Evolutionary conservation across 2,113 vertebrate species (phyloP).

Genomic region (Tragelaphus scriptus): DNA sequence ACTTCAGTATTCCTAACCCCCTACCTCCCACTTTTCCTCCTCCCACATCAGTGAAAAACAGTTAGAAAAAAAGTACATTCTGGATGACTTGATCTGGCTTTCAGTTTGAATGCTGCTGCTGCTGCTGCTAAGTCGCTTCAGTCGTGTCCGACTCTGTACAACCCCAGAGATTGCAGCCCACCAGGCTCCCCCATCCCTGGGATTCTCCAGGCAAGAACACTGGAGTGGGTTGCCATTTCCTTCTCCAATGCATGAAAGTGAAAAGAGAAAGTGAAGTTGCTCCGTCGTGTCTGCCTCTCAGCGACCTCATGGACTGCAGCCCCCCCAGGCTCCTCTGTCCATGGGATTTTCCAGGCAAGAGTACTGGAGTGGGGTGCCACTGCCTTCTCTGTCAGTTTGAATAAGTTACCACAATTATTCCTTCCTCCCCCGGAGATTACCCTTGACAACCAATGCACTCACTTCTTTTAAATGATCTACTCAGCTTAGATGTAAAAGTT

Average conservation of each 20-base stretch:
- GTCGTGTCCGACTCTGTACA: fast-evolving
- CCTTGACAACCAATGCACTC: background rate
- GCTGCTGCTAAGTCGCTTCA: no score
- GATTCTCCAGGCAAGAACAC: no score
- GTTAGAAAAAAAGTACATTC: background rate
- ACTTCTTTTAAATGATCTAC: background rate
- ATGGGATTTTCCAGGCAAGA: no score
- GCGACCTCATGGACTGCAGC: no score
- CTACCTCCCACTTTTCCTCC: background rate
- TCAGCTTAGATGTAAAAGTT: background rate
- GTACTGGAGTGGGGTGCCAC: no score
- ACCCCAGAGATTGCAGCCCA: no score
- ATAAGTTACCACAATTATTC: background rate
- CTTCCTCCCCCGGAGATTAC: background rate
- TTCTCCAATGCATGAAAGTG: no score
- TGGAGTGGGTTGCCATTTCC: no score
- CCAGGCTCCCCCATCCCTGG: fast-evolving
- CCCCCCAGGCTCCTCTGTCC: no score
- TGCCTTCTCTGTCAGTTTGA: background rate
- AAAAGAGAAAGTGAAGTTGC: no score
- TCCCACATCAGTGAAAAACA: background rate
- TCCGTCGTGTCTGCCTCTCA: no score
- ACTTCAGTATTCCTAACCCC: background rate
- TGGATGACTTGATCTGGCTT: background rate
- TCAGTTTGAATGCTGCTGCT: background rate